These are phyloP conservation scores for Monopterus albus DNA, from an alignment of 2,113 vertebrate genomes.

Conservation along the genomic window DNA sequence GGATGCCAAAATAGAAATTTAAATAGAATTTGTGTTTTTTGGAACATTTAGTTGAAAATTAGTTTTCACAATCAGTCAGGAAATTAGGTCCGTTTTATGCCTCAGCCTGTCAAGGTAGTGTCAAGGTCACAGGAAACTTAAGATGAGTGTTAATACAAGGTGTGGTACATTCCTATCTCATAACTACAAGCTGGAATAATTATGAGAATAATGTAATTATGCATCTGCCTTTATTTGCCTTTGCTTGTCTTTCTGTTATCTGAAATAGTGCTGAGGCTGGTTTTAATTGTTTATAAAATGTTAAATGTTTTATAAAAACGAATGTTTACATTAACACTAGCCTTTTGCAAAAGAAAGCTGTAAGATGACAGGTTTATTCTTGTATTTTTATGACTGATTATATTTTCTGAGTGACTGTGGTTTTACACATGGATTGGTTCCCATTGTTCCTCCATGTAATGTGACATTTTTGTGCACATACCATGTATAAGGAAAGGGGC, in stretches of 20 bases:
- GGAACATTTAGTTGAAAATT: not conserved
- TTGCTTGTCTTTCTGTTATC: not conserved
- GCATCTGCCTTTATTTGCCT: not conserved
- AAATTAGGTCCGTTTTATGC: constrained; percentile 39
- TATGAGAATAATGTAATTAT: not conserved
- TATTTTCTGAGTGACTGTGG: not conserved
- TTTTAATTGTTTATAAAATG: not conserved
- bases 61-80: constrained; percentile 23
- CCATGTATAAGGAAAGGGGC: not conserved
- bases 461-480: constrained; percentile 3
- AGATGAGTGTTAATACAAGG: constrained; percentile 8
- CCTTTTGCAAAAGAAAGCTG: not conserved
- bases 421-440: not conserved
- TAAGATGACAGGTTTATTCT: not conserved
- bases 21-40: constrained; percentile 44
- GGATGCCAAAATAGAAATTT: constrained; percentile 41
- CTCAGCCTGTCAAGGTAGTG: constrained; percentile 16
- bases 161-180: not conserved
- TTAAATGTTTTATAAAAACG: too few relatives aligned
- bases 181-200: not conserved
- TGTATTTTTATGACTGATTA: not conserved
- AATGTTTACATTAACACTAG: not conserved
- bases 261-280: not conserved
- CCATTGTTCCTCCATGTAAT: not conserved
- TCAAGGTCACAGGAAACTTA: constrained; percentile 54